Evolutionary conservation across 2,113 vertebrate genomes (phyloP).

Genomic region (Emberiza fucata): DNA sequence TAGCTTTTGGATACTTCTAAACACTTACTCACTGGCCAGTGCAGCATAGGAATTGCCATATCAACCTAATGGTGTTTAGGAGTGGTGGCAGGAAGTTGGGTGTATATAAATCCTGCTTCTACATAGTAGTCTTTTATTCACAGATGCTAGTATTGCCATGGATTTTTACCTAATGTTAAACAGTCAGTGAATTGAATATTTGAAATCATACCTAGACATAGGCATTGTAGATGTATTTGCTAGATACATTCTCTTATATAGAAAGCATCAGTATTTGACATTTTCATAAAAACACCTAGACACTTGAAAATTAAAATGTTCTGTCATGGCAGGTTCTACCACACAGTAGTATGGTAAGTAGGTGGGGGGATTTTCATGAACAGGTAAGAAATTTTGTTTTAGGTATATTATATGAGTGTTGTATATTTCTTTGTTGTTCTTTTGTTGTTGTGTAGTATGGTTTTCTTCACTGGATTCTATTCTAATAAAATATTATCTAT

Average conservation of each 20-base stretch:
- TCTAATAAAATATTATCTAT: neutral
- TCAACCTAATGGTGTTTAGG: neutral
- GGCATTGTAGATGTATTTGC: neutral
- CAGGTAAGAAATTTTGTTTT: neutral
- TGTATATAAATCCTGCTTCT: neutral
- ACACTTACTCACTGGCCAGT: neutral
- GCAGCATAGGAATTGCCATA: neutral
- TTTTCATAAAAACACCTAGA: neutral
- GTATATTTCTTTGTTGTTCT: neutral
- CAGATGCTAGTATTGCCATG: neutral
- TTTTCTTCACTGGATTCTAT: neutral
- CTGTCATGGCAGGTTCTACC: neutral
- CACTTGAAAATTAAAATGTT: neutral
- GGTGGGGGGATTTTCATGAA: neutral
- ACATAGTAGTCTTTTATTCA: neutral
- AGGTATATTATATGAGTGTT: neutral
- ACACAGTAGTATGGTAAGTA: neutral
- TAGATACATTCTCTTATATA: neutral
- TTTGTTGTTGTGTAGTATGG: neutral
- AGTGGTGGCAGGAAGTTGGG: neutral
- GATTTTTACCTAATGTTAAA: neutral
- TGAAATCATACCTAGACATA: neutral
- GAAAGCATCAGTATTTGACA: neutral
- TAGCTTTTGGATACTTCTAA: neutral
- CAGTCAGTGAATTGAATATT: neutral